These are phyloP conservation scores for Neomorphus geoffroyi DNA, from an alignment of 2,797 vertebrate genomes.

Conservation along the genomic window DNA sequence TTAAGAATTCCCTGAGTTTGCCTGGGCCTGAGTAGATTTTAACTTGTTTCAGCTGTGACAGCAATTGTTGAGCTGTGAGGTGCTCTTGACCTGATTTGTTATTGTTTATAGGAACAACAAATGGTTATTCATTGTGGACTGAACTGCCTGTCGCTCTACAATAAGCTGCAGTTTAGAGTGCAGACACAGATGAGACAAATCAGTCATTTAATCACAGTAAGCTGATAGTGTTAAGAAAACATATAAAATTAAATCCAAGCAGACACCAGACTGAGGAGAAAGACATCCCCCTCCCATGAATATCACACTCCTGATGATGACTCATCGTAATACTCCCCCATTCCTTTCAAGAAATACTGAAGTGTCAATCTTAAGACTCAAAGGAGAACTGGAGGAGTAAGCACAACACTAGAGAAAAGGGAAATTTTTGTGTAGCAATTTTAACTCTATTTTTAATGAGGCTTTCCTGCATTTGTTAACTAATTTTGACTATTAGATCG, in stretches of 20 bases:
- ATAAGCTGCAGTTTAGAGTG: background rate
- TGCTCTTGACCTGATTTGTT: background rate
- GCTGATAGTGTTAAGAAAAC: background rate
- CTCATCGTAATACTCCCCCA: background rate
- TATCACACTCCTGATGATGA: background rate
- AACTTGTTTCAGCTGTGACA: background rate
- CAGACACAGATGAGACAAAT: background rate
- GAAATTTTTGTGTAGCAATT: background rate
- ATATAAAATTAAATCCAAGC: background rate
- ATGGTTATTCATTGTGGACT: background rate
- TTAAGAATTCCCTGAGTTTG: background rate
- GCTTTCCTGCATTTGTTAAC: background rate
- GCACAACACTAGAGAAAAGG: background rate
- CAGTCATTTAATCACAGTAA: background rate
- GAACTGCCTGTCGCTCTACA: background rate
- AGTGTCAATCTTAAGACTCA: background rate
- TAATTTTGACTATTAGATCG: background rate
- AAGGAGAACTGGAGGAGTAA: background rate
- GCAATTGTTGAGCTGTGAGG: background rate
- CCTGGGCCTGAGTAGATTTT: background rate
- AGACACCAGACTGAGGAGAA: constrained; percentile 19
- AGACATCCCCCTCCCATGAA: background rate
- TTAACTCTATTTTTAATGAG: background rate
- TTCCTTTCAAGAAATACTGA: background rate
- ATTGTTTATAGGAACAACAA: background rate